Base-by-base conservation (phyloP, 2,797 vertebrate species). In the Acanthiza pusilla region DNA sequence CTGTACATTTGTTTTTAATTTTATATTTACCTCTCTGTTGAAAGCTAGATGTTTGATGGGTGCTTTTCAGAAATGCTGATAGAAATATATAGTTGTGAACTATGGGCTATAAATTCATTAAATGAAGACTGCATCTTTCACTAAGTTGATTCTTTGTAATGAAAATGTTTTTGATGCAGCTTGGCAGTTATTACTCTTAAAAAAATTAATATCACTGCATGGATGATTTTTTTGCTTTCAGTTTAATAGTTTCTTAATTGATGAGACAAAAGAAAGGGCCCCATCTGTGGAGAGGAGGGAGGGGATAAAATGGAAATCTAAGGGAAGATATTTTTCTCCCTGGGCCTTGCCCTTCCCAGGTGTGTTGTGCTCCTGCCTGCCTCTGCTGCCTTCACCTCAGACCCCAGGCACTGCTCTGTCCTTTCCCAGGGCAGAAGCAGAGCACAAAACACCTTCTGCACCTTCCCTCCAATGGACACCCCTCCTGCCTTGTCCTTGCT, bases 361-460 rank as follows among this genome's bases (percentile, higher is more conserved):
- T 1, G 0, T 3, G 0, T 32, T 68, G 21, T 53, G 3, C 7
- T 74, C 9, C 8, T 91, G 17, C 5, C 2, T 6, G 3, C 10
- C 23, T 77, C 45, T 88, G 34, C 10, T 3, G 0, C 18, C 25
- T 68, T 70, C 57, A 10, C 4, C 42, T 45, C 75, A 61, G 32
- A 9, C 16, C 10, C 26, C 42, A 34, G n/a, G 23, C 32, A 29
- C 21, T 47, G 26, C 22, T 63, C 29, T 67, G 40, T 76, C 54
- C 34, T 89, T 66, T 78, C 47, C 47, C 5, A 50, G 48, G 40
- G 22, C 40, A 74, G 48, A 85, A 53, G 13, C 40, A 68, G 34
- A 36, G 25, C 42, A 45, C 27, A 62, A 70, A 55, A 22, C 1
- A 4, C 21, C 20, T 38, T 23, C 36, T 60, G 19, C 19, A 21